Evolutionary conservation across 2,888 invertebrate species (phyloP), one percentile per base, ranked within the genome.

Genomic region (Eretmocerus hayati): DNA sequence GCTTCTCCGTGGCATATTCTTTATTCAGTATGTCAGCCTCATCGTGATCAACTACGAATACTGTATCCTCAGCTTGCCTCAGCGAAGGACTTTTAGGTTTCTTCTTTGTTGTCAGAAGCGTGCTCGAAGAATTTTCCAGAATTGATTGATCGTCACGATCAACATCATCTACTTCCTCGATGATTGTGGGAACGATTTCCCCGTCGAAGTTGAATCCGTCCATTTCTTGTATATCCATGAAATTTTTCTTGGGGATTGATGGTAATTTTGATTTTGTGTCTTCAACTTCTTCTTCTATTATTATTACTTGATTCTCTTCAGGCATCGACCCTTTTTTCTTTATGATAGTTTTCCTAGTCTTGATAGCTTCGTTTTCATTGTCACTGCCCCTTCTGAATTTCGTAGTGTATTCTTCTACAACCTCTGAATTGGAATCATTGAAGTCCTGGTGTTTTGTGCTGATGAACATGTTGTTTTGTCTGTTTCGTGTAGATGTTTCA

Each of bases 271-370:
- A 58, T 53, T 62, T 64, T 21, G 65, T 52, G 36, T 67, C 61
- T 30, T 68, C 70, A 11, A 68, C 33, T 63, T 71, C 72, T 57
- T 70, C 70, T 62, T 72, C 72, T 21, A 69, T 69, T 1, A 71
- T 58, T 15, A 69, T 60, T 46, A 66, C 61, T 32, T 63, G 62
- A 42, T 61, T 62, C 5, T 56, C 54, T 18, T 52, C 48, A 6
- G 50, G 50, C 2, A 49, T 50, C 4, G 60, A 58, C 42, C 59
- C 62, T 46, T 62, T 64, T 48, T 63, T 67, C 11, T 64, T 58
- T 26, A 70, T 67, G 1, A 62, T 69, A 3, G 69, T 69, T 53
- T 58, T 67, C 45, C 65, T 69, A 0, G 68, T 70, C 56, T 66
- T 67, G n/a, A 69, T 62, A 2, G 68, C 63, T 15, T 62, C 60